Evolutionary conservation across 2,113 vertebrate species (phyloP).

Genomic region (Felis chaus): DNA sequence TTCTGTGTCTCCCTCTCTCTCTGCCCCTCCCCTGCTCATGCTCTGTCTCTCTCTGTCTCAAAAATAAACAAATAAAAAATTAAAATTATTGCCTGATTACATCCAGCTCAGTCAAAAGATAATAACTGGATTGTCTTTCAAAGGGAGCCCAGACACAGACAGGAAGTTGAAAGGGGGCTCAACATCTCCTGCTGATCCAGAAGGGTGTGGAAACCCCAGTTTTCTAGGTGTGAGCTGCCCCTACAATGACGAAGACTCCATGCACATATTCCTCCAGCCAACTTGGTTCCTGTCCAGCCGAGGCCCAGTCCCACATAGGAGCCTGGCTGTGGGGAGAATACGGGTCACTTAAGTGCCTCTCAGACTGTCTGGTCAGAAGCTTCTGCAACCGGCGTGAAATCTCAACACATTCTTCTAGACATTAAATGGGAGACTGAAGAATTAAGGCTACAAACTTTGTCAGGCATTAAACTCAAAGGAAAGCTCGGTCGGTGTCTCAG

Average conservation of each 20-base stretch:
- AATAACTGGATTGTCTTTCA: conserved; percentile 1
- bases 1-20: too few relatives aligned
- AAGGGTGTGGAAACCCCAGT: background rate
- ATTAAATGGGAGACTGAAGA: background rate
- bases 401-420: background rate
- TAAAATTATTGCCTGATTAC: background rate
- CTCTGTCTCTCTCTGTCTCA: too few relatives aligned
- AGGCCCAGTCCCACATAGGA: conserved; percentile 66
- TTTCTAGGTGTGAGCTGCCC: conserved; percentile 17
- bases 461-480: background rate
- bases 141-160: background rate
- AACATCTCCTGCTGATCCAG: background rate
- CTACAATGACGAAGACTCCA: background rate
- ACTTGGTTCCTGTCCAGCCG: conserved; percentile 57
- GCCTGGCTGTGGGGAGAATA: conserved; percentile 60
- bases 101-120: background rate
- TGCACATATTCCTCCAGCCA: conserved; percentile 9
- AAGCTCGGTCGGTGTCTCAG: background rate
- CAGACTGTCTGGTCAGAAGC: conserved; percentile 58
- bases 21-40: too few relatives aligned
- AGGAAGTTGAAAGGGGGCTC: background rate
- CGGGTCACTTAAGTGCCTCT: conserved; percentile 64
- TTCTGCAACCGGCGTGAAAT: background rate
- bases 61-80: too few relatives aligned
- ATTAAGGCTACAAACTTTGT: background rate